Evolutionary conservation across 2,113 vertebrate genomes (phyloP).

Genomic region (Panthera uncia): DNA sequence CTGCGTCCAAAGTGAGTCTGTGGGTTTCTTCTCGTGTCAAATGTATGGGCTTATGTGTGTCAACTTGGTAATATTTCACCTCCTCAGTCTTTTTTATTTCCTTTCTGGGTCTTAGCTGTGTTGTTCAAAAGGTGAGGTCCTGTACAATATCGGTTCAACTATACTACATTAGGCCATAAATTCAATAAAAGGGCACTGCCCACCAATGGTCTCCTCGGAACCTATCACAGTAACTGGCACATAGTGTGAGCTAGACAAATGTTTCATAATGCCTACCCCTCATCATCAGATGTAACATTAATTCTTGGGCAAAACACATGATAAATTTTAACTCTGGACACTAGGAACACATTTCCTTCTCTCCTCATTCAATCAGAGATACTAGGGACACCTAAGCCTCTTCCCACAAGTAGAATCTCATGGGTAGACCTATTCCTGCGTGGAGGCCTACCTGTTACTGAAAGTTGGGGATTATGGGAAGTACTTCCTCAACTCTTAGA

Average conservation of each 20-base stretch:
- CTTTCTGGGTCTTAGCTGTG: background rate
- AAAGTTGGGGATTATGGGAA: background rate
- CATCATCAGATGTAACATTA: background rate
- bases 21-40: background rate
- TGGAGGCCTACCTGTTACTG: background rate
- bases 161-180: background rate
- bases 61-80: background rate
- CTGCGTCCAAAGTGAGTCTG: background rate
- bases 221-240: background rate
- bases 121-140: background rate
- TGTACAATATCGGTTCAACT: background rate
- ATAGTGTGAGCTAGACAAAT: background rate
- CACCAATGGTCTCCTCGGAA: background rate
- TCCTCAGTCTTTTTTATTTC: background rate
- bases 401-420: background rate
- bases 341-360: background rate
- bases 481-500: background rate
- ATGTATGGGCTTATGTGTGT: background rate
- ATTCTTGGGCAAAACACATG: conserved; percentile 27
- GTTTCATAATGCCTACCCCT: background rate
- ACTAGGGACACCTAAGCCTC: background rate
- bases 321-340: conserved; percentile 17
- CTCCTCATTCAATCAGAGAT: background rate
- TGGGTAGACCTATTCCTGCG: background rate
- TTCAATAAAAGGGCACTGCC: background rate